Percentiles rank a stretch among this genome's conserved stretches.
Evolutionary conservation across 2,113 vertebrate genomes (phyloP).

Genomic region (Istiophorus platypterus): DNA sequence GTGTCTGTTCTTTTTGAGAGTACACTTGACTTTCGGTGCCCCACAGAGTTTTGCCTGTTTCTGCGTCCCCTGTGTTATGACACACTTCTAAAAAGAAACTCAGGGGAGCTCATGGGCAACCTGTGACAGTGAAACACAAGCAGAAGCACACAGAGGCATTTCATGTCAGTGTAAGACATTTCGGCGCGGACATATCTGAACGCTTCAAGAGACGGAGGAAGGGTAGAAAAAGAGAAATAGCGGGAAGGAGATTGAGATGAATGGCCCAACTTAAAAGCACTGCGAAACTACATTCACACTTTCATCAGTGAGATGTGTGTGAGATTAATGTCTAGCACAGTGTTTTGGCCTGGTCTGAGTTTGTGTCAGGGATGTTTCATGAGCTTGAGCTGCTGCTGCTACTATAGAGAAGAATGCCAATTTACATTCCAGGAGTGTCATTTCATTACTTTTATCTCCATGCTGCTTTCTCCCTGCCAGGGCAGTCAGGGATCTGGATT

Average conservation of each 20-base stretch:
- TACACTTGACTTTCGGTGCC: neutral
- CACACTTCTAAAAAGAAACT: conserved; percentile 31
- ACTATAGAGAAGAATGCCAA: conserved; percentile 91
- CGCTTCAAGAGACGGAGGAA: conserved; percentile 33
- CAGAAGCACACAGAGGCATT: conserved; percentile 46
- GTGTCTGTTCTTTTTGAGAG: neutral
- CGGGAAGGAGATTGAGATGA: conserved; percentile 45
- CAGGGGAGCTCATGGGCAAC: conserved; percentile 15
- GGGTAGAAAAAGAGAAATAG: conserved; percentile 21
- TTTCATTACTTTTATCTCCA: conserved; percentile 97
- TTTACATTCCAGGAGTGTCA: conserved; percentile 97
- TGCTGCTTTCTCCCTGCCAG: conserved; percentile 74
- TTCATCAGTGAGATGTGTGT: conserved; percentile 83
- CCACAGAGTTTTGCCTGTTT: neutral
- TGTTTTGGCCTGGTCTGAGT: conserved; percentile 89
- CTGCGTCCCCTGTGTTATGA: conserved; percentile 13
- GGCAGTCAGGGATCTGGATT: conserved; percentile 39
- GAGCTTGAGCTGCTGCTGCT: conserved; percentile 85
- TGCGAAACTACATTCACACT: conserved; percentile 42
- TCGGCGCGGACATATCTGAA: conserved; percentile 44
- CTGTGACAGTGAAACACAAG: conserved; percentile 38
- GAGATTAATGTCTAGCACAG: conserved; percentile 62
- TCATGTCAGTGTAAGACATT: conserved; percentile 63
- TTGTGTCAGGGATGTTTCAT: conserved; percentile 91
- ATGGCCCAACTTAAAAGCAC: conserved; percentile 54